Evolutionary conservation across 2,888 invertebrate species (phyloP).

Genomic region (Euspilapteryx auroguttella): DNA sequence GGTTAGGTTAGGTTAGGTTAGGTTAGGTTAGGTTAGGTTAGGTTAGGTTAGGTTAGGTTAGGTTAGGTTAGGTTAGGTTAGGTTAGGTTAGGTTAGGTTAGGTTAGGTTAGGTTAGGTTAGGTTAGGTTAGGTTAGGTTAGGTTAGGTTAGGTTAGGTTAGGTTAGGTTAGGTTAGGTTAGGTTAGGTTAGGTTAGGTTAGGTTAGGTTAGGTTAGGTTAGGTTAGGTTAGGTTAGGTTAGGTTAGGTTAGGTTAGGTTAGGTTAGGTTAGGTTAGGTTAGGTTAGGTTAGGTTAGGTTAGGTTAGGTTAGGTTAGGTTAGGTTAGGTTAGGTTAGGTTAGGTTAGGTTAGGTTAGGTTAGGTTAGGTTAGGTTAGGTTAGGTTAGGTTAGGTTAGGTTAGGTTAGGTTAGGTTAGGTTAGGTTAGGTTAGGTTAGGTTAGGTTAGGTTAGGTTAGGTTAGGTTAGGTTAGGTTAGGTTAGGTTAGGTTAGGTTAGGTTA

Average conservation of each 20-base stretch:
- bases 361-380: slow-evolving; percentile 8
- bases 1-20: too few species aligned
- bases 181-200: too few species aligned
- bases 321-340: slow-evolving; percentile 6
- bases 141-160: too few species aligned
- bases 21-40: too few species aligned
- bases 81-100: too few species aligned
- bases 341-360: slow-evolving; percentile 7
- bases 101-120: too few species aligned
- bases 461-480: slow-evolving; percentile 8
- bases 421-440: slow-evolving; percentile 9
- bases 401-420: slow-evolving; percentile 6
- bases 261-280: slow-evolving; percentile 8
- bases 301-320: slow-evolving; percentile 6
- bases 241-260: slow-evolving; percentile 8
- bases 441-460: slow-evolving; percentile 9
- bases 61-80: too few species aligned
- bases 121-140: too few species aligned
- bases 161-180: too few species aligned
- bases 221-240: slow-evolving; percentile 8
- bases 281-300: slow-evolving; percentile 8
- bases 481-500: slow-evolving; percentile 8
- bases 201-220: too few species aligned
- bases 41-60: too few species aligned
- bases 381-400: slow-evolving; percentile 8